Evolutionary conservation across 53 echinoderm and acorn worm species (phyloP), one percentile per base, ranked within the genome.

Genomic region (Antedon mediterranea): DNA sequence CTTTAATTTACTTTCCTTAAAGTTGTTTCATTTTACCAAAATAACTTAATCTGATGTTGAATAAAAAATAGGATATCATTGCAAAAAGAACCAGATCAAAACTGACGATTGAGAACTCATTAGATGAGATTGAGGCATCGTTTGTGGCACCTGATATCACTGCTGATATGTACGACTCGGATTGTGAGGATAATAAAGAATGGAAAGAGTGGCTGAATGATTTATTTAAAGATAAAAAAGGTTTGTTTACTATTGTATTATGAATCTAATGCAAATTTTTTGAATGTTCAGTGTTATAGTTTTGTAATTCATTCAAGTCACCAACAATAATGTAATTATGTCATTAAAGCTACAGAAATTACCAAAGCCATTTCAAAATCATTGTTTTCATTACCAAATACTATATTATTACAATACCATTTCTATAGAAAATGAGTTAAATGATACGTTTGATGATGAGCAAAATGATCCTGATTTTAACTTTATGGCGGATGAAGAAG

Each of bases 401-500:
- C n/a, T n/a, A n/a, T n/a, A n/a, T n/a, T n/a, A n/a, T n/a, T n/a
- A n/a, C n/a, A n/a, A n/a, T n/a, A n/a, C n/a, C n/a, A n/a, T 78
- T 28, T 74, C 28, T 72, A 26, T 43, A 83, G 87, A 83, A 31
- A 78, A 80, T 18, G 87, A 83, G 28, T 76, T 79, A 71, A 83
- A 80, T 44, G 87, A 87, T 33, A 31, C 75, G 30, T 72, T 44
- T 5, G 95, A 95, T 43, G 91, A 95, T 80, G 95, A 95, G 8
- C 91, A 89, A 78, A 95, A 95, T 80, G 95, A 95, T 79, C 95
- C 95, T 0, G 95, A 95, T 80, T 95, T 89, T 76, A 95, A 95
- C 85, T 95, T 89, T 73, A 75, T 95, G 31, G 91, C 91, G 0
- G 89, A 93, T 71, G 87, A 94, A 72, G 87, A 87, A 18, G 86